These are phyloP conservation scores for Megaustenia siamemsis DNA, from an alignment of 2,888 invertebrate species.

Conservation along the genomic window DNA sequence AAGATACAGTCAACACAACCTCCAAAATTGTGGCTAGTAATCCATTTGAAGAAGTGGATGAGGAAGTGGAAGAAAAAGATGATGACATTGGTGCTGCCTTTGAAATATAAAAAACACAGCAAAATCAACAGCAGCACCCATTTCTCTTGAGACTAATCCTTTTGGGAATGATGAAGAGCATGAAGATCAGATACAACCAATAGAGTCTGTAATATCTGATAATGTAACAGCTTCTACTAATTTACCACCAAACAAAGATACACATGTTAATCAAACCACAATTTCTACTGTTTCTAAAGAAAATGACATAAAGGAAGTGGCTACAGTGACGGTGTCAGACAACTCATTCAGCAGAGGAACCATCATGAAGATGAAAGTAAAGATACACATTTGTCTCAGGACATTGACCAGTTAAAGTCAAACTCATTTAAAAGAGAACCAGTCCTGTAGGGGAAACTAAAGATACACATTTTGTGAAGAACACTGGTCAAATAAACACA, in stretches of 20 bases:
- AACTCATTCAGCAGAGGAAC: no score
- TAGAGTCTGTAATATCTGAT: neutral
- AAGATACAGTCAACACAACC: neutral
- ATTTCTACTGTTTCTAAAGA: neutral
- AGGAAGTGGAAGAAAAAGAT: neutral
- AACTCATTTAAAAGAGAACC: no score
- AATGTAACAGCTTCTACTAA: neutral
- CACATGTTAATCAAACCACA: neutral
- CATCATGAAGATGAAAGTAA: no score
- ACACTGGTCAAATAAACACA: no score
- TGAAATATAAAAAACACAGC: neutral
- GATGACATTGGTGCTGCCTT: constrained; percentile 2
- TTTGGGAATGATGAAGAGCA: neutral
- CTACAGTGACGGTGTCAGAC: no score
- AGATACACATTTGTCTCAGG: no score
- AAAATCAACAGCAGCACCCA: neutral
- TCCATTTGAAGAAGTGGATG: neutral
- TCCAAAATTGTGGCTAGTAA: neutral
- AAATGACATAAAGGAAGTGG: no score
- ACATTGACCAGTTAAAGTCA: no score
- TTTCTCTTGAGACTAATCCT: neutral
- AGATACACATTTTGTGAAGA: no score
- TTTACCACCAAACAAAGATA: neutral
- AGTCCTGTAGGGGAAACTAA: no score
- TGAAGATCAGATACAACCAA: neutral